Conservation (phyloP, 2,888 invertebrate species). For the Philereme transversata region DNA sequence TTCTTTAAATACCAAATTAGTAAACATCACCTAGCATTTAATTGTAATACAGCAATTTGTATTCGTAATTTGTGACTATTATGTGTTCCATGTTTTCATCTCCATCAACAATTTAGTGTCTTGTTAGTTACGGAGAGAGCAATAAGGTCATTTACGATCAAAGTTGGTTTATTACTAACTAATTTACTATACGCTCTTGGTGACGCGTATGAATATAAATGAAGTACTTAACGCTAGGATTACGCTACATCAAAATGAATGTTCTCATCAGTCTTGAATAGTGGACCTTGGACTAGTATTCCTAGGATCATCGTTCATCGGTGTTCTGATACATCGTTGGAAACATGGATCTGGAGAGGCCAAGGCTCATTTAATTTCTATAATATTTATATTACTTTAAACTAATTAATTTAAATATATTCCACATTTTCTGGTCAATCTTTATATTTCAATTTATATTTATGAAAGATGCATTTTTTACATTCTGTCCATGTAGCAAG, state of each 20-base stretch:
- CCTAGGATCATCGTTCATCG: background rate
- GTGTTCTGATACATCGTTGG: no score
- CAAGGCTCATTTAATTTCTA: no score
- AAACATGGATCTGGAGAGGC: no score
- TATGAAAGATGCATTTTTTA: no score
- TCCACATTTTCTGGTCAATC: no score
- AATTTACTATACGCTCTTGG: conserved; percentile 29
- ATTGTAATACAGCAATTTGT: conserved; percentile 12
- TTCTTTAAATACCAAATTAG: no score
- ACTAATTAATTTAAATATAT: no score
- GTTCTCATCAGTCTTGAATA: background rate
- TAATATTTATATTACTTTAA: no score
- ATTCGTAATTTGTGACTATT: conserved; percentile 11
- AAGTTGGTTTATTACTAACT: conserved; percentile 28
- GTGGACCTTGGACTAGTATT: conserved; percentile 8
- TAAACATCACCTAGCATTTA: no score
- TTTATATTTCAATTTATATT: no score
- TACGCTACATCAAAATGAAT: no score
- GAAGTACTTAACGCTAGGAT: conserved; percentile 10
- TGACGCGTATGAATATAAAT: conserved; percentile 26
- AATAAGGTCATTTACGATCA: conserved; percentile 30
- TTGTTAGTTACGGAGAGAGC: conserved; percentile 6
- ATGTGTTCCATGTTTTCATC: conserved; percentile 17
- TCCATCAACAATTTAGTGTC: conserved; percentile 25
- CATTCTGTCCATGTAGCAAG: no score